These are phyloP conservation scores for Solea solea DNA, from an alignment of 2,113 vertebrate species.

Conservation along the genomic window DNA sequence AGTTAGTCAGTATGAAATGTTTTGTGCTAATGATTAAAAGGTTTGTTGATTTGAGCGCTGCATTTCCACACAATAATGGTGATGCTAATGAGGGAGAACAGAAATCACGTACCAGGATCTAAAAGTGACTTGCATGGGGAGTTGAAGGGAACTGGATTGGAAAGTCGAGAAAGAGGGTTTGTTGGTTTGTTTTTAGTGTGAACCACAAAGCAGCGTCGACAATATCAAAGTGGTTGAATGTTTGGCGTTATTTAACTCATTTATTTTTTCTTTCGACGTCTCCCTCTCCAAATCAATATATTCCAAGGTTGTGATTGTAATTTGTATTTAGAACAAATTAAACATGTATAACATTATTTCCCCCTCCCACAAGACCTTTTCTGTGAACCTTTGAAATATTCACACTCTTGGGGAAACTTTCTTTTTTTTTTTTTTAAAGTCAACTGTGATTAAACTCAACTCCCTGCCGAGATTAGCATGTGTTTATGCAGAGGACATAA, in stretches of 20 bases:
- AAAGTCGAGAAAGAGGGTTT: neutral
- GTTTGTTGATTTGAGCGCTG: neutral
- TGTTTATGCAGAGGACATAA: neutral
- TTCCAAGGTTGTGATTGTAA: neutral
- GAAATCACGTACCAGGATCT: neutral
- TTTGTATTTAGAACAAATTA: neutral
- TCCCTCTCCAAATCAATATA: too few relatives aligned
- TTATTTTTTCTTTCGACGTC: too few relatives aligned
- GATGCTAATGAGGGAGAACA: neutral
- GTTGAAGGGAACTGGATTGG: slow-evolving; percentile 2
- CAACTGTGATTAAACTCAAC: neutral
- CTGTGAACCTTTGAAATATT: too few relatives aligned
- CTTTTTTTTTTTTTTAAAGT: neutral
- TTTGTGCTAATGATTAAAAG: neutral
- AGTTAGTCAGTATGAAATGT: too few relatives aligned
- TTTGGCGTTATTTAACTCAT: too few relatives aligned
- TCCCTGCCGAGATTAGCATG: neutral
- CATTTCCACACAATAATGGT: neutral
- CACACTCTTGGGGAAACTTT: neutral
- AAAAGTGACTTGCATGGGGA: too few relatives aligned
- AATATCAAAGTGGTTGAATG: slow-evolving; percentile 15
- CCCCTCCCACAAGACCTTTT: too few relatives aligned
- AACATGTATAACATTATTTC: too few relatives aligned
- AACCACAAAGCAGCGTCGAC: slow-evolving; percentile 32
- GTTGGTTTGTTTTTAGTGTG: slow-evolving; percentile 8